A percentile compares a stretch with the other conserved stretches of the same genome.
These are phyloP conservation scores for Tenthredo scrophulariae DNA, from an alignment of 2,888 invertebrate genomes.

Conservation along the genomic window DNA sequence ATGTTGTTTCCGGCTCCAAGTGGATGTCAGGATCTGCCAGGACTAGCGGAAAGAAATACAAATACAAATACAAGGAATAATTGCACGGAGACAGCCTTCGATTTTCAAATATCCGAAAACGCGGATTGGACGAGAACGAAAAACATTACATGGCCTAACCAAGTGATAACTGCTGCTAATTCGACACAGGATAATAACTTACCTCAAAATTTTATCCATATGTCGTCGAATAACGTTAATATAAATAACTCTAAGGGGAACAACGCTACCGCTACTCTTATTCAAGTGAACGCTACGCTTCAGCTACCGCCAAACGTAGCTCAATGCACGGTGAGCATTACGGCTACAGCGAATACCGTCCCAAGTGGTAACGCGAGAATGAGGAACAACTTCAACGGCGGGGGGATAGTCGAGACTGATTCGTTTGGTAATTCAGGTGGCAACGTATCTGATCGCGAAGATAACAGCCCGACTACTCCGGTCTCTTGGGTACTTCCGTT, in stretches of 20 bases:
- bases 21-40: conserved; percentile 73
- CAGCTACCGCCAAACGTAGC: conserved; percentile 70
- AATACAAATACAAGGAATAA: neutral
- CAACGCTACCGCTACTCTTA: conserved; percentile 55
- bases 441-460: conserved; percentile 54
- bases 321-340: conserved; percentile 73
- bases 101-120: neutral
- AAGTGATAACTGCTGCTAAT: neutral
- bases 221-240: neutral
- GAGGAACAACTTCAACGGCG: conserved; percentile 71
- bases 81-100: neutral
- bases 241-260: neutral
- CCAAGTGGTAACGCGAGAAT: conserved; percentile 11
- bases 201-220: neutral
- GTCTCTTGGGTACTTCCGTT: conserved; percentile 71
- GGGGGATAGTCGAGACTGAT: conserved; percentile 67
- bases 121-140: neutral
- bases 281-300: conserved; percentile 73
- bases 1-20: conserved; percentile 65
- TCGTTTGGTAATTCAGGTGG: conserved; percentile 35
- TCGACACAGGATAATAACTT: neutral
- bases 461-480: conserved; percentile 68
- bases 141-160: neutral
- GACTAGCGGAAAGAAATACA: conserved; percentile 44
- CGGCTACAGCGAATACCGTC: conserved; percentile 65